Evolutionary conservation across 2,797 vertebrate genomes (phyloP), one percentile per base, ranked within the genome.

Genomic region (Phataginus tricuspis): DNA sequence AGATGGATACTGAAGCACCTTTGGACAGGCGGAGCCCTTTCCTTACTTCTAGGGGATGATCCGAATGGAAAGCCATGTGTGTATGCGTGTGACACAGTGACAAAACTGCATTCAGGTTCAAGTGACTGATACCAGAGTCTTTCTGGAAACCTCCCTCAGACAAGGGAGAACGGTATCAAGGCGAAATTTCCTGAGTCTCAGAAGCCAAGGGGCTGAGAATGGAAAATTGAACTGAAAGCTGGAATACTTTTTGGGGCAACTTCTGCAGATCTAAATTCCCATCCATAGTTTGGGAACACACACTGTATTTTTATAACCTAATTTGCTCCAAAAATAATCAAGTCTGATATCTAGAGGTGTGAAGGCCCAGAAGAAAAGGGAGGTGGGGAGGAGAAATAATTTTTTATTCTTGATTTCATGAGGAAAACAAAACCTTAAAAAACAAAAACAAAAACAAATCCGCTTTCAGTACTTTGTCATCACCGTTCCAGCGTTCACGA

Each of bases 321-420:
- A 88, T 87, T 92, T 95, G 53, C 45, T 96, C 61, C 2, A 1
- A 86, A 96, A 96, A 61, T 90, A 86, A 84, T 42, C 19, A 21
- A 68, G 37, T 77, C 79, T 89, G 64, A 55, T 51, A 39, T 78
- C 75, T 66, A 78, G 72, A 96, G n/a, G 37, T 86, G 23, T 72
- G 72, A 95, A 86, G 66, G 45, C 14, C 71, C 37, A 75, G 53
- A 83, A 88, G 79, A 92, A 82, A 85, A 93, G 34, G 27, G 45
- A 78, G 39, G 53, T 49, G 42, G 75, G 31, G 34, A 59, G n/a
- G 11, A 85, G 31, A 51, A 71, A 64, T 8, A 12, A 63, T 80
- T 57, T 79, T 55, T 95, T 69, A 93, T 59, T 69, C 16, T 92
- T 89, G 55, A 95, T 96, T 97, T 94, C 86, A 49, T 49, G 27